These are phyloP conservation scores for Nineta flava DNA, from an alignment of 2,888 invertebrate species.

Conservation along the genomic window DNA sequence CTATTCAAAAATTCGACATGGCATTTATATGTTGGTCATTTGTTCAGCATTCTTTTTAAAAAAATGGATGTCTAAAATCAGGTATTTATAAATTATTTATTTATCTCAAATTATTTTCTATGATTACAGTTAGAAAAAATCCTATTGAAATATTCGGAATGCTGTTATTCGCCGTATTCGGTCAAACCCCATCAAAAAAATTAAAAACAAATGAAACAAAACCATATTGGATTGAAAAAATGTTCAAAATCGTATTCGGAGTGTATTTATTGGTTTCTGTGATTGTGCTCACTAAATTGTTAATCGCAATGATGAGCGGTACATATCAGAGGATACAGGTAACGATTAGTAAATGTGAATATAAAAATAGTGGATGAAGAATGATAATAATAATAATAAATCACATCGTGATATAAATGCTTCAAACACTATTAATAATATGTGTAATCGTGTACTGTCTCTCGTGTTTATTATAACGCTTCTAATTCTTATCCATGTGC, in stretches of 20 bases:
- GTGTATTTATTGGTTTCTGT: constrained; percentile 98
- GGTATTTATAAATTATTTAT: too few species aligned
- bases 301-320: constrained; percentile 99
- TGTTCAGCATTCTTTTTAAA: too few species aligned
- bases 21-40: too few species aligned
- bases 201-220: constrained; percentile 50
- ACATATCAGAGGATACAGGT: constrained; percentile 98
- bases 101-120: constrained; percentile 19
- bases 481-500: too few species aligned
- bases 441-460: too few species aligned
- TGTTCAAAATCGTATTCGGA: constrained; percentile 78
- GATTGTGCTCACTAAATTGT: constrained; percentile 95
- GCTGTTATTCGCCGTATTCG: constrained; percentile 97
- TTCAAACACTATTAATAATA: too few species aligned
- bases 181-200: constrained; percentile 72
- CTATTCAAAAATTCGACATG: too few species aligned
- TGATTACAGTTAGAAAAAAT: constrained; percentile 77
- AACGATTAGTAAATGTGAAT: constrained; percentile 22
- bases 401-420: too few species aligned
- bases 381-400: too few species aligned
- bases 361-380: constrained; percentile 12
- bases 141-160: constrained; percentile 90
- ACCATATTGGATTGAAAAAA: constrained; percentile 68
- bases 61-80: too few species aligned
- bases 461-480: too few species aligned